phyloP scores from a whole-genome alignment of 2,113 vertebrate genomes.

The Orientallactaga bullata region DNA sequence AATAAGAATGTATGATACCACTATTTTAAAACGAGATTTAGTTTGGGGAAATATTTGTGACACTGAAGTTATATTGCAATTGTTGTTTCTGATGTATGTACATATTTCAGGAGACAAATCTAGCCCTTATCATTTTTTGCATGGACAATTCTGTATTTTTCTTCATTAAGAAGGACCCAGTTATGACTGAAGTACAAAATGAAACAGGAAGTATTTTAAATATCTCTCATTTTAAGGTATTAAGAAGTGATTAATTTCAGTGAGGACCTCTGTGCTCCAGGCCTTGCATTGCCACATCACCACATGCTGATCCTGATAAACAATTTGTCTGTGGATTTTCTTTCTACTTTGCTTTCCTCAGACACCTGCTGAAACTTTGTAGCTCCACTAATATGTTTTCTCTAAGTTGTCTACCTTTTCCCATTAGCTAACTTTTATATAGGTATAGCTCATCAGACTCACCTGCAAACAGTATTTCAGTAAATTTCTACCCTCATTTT shows the following conservation, averaged over 20 bases:
- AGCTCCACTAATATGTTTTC: not conserved
- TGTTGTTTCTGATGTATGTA: not conserved
- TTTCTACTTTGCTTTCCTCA: not conserved
- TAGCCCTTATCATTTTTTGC: not conserved
- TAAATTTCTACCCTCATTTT: slow-evolving; percentile 18
- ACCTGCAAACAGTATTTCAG: not conserved
- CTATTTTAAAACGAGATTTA: not conserved
- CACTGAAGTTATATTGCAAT: not conserved
- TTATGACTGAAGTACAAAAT: not conserved
- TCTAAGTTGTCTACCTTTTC: not conserved
- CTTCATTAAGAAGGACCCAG: not conserved
- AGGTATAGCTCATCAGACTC: not conserved
- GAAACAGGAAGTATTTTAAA: not conserved
- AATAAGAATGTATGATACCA: not conserved
- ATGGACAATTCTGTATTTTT: not conserved
- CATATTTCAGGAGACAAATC: not conserved
- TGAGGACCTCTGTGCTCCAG: not conserved
- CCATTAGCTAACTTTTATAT: not conserved
- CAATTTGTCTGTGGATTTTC: too few species aligned
- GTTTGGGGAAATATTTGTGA: not conserved
- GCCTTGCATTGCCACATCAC: not conserved
- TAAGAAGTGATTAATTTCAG: not conserved
- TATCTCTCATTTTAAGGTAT: not conserved
- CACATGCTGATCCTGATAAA: not conserved
- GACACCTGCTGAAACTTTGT: not conserved